phyloP scores from a whole-genome alignment of 2,888 invertebrate genomes.

The Cryptocheilus praepositus region DNA sequence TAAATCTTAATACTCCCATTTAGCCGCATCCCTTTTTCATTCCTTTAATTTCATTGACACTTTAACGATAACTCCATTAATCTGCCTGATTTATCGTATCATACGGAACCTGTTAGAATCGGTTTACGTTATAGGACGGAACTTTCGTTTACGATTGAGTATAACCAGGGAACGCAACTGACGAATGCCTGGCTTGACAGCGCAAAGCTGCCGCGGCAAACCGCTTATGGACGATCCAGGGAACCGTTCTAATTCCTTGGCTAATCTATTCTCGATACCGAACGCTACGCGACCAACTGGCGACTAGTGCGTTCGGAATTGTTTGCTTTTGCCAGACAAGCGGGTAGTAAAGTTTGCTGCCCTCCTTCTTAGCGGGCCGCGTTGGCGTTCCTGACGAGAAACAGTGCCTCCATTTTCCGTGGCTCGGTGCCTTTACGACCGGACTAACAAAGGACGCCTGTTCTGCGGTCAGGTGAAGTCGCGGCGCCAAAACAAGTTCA shows the following conservation, averaged over 20 bases:
- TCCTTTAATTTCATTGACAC: too few species aligned
- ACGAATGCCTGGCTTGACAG: too few species aligned
- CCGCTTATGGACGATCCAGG: neutral
- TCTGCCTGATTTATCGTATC: neutral
- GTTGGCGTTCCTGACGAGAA: slow-evolving; percentile 9
- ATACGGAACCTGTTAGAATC: too few species aligned
- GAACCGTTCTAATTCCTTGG: slow-evolving; percentile 16
- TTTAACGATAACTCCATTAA: too few species aligned
- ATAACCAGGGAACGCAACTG: too few species aligned
- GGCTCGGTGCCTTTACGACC: neutral
- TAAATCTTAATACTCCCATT: too few species aligned
- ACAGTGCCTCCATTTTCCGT: slow-evolving; percentile 25
- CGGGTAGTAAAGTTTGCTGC: slow-evolving; percentile 14
- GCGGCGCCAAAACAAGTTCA: too few species aligned
- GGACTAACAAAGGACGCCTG: too few species aligned
- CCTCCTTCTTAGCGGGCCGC: slow-evolving; percentile 24
- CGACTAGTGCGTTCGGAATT: slow-evolving; percentile 27
- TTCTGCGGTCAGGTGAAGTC: too few species aligned
- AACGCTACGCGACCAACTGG: slow-evolving; percentile 15
- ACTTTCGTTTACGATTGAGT: too few species aligned
- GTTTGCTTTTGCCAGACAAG: slow-evolving; percentile 51
- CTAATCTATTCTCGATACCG: slow-evolving; percentile 42
- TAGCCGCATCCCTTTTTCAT: too few species aligned
- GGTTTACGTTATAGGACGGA: too few species aligned
- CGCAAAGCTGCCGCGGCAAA: neutral